A percentile compares a stretch with the other conserved stretches of the same genome.
Evolutionary conservation across 2,888 invertebrate genomes (phyloP).

Genomic region (Ennomos fuscantarius): DNA sequence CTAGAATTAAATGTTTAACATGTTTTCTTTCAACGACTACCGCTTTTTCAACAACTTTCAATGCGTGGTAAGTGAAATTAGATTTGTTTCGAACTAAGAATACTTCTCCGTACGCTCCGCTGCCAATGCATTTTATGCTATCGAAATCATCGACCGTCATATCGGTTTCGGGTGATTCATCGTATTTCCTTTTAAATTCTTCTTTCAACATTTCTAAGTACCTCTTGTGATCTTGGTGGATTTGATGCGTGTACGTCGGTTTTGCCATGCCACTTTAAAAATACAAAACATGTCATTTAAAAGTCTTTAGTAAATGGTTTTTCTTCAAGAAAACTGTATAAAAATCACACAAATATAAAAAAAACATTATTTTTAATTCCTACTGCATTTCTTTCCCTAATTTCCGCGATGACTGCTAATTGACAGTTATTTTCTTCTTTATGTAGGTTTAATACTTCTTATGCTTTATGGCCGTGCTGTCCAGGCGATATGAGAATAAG

Average conservation of each 20-base stretch:
- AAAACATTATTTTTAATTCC: constrained; percentile 38
- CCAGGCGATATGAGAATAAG: too few relatives aligned
- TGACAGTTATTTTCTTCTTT: too few relatives aligned
- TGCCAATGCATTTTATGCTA: constrained; percentile 91
- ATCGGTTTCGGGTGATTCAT: constrained; percentile 41
- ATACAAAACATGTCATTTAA: constrained; percentile 54
- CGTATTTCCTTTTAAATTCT: constrained; percentile 61
- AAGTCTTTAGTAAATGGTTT: constrained; percentile 39
- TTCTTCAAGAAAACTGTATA: constrained; percentile 27
- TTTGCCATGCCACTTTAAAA: constrained; percentile 61
- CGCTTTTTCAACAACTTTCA: constrained; percentile 95
- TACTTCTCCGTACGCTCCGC: constrained; percentile 96
- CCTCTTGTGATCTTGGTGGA: constrained; percentile 64
- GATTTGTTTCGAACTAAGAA: constrained; percentile 88
- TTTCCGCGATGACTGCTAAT: too few relatives aligned
- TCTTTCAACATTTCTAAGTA: constrained; percentile 70
- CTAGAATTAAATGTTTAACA: constrained; percentile 94
- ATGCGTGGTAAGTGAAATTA: constrained; percentile 89
- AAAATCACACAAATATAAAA: constrained; percentile 48
- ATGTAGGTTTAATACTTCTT: too few relatives aligned
- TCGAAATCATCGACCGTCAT: constrained; percentile 87
- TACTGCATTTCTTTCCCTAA: too few relatives aligned
- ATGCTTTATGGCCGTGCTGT: too few relatives aligned
- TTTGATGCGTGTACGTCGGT: constrained; percentile 55
- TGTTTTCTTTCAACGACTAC: constrained; percentile 95